Evolutionary conservation across 2,888 invertebrate species (phyloP).

Genomic region (Spilosoma lubricipeda): DNA sequence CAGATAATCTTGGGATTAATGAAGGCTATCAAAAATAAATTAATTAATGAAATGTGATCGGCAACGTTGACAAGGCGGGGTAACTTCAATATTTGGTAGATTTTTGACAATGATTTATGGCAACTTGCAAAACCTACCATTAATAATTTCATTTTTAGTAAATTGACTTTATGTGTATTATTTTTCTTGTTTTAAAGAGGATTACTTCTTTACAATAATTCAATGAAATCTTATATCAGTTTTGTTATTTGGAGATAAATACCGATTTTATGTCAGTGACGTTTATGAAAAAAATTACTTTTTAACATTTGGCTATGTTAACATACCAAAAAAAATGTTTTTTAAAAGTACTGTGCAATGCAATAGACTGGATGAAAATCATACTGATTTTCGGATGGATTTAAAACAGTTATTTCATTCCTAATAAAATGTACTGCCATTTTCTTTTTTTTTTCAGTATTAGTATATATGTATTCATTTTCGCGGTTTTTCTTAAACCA

Average conservation of each 20-base stretch:
- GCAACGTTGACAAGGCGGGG: neutral
- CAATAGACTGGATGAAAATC: too few species aligned
- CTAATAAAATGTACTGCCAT: conserved; percentile 58
- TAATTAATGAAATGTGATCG: neutral
- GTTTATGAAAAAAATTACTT: neutral
- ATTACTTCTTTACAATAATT: neutral
- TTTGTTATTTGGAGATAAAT: neutral
- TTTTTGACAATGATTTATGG: neutral
- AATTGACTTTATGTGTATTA: neutral
- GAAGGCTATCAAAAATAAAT: too few species aligned
- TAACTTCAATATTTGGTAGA: neutral
- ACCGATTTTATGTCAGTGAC: neutral
- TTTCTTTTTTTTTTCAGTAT: conserved; percentile 60
- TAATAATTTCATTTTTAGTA: neutral
- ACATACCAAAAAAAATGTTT: neutral
- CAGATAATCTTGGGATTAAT: too few species aligned
- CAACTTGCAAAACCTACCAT: neutral
- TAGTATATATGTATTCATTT: conserved; percentile 40
- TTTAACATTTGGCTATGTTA: neutral
- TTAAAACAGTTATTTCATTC: conserved; percentile 39
- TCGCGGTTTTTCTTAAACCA: conserved; percentile 28
- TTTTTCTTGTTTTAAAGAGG: neutral
- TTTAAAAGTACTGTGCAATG: neutral
- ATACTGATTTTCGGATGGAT: neutral
- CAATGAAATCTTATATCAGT: neutral